Evolutionary conservation across 2,797 vertebrate species (phyloP), one percentile per base, ranked within the genome.

Genomic region (Pitangus sulphuratus): DNA sequence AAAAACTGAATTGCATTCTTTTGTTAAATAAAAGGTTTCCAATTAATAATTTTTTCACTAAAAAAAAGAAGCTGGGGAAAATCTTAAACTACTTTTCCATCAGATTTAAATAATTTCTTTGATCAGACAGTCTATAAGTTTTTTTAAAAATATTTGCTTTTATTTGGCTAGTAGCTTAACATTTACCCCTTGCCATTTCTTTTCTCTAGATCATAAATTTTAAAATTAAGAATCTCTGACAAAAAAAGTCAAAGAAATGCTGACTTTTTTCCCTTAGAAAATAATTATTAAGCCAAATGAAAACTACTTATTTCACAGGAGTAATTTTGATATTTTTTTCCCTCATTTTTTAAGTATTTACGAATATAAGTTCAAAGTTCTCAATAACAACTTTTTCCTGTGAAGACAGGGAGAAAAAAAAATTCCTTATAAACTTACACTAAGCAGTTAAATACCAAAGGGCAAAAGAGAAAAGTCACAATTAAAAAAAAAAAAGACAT

Each of bases 91-190:
- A 15, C 1, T 31, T 79, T 89, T 81, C 15, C 12, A n/a, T 2
- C 1, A 61, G 21, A 25, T 54, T 57, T 35, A 68, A 82, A 33
- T 24, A 1, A 19, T 25, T 72, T 48, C 2, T 87, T 76, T 9
- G 1, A 45, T 57, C 45, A 45, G 11, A 48, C 0, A 25, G 0
- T 76, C 62, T 64, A 39, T 30, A 26, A 8, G 2, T 1, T 54
- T 47, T 47, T 69, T 60, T 24, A 1, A 5, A 84, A 84, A 30
- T 37, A 12, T 19, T 68, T 78, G 5, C 1, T 0, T 42, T 89
- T 86, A 18, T 64, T 93, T 51, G 58, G 5, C 3, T n/a, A 18
- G 18, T 81, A 31, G 8, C 8, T 69, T 57, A 65, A 20, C 1
- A 61, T 45, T 61, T 54, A 35, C 1, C 6, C 4, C 6, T 70